These are phyloP conservation scores for Dendrocincla tyrannina DNA, from an alignment of 2,797 vertebrate genomes.

Conservation along the genomic window DNA sequence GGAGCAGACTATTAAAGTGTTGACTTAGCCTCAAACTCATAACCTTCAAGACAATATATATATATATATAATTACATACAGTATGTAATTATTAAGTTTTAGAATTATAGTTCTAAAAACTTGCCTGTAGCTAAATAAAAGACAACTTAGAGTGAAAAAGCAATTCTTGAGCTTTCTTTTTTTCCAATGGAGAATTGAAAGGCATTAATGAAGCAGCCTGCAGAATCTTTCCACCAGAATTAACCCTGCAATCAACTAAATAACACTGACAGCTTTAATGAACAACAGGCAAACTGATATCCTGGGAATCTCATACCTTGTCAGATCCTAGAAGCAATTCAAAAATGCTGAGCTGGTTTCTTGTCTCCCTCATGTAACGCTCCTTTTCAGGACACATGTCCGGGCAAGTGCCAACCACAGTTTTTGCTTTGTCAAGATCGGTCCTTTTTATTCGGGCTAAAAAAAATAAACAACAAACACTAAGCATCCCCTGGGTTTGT, in stretches of 20 bases:
- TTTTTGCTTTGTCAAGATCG: slow-evolving; percentile 89
- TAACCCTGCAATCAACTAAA: not conserved
- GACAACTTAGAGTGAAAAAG: not conserved
- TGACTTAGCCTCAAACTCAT: not conserved
- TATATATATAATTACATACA: not conserved
- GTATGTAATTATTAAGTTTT: not conserved
- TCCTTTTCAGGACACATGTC: slow-evolving; percentile 99
- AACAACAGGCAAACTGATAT: not conserved
- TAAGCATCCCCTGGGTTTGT: not conserved
- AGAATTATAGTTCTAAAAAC: not conserved
- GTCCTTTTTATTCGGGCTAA: slow-evolving; percentile 90
- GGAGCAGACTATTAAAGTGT: not conserved
- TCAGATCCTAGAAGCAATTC: slow-evolving; percentile 89
- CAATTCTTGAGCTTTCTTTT: not conserved
- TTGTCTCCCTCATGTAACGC: slow-evolving; percentile 94
- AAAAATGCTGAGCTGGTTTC: slow-evolving; percentile 91
- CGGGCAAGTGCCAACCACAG: slow-evolving; percentile 92
- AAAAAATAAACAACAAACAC: not conserved
- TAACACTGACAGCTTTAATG: not conserved
- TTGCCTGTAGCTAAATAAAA: not conserved
- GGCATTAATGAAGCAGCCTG: not conserved
- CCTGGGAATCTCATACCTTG: slow-evolving; percentile 79
- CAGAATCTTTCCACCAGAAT: not conserved
- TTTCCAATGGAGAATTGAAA: not conserved
- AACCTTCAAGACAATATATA: not conserved